Percentiles rank a stretch among this genome's conserved stretches.
Evolutionary conservation across 1,140 invertebrate genomes (phyloP).

Genomic region (Brachionus rubens): DNA sequence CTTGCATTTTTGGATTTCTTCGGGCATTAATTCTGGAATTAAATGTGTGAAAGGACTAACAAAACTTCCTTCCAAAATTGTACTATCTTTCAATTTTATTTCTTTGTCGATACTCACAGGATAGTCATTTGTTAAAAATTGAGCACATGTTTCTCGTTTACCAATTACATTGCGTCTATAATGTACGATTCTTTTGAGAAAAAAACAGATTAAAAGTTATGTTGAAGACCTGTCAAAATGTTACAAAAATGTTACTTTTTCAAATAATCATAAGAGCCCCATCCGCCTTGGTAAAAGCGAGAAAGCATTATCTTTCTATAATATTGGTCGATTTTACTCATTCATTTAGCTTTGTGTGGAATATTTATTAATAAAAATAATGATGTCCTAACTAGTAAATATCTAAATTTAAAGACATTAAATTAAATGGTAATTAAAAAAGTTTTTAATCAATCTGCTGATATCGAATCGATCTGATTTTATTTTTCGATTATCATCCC

Average conservation of each 20-base stretch:
- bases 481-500: no score
- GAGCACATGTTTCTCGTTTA: neutral
- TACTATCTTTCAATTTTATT: conserved; percentile 40
- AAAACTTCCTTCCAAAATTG: conserved; percentile 51
- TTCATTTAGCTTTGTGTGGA: neutral
- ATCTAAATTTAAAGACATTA: no score
- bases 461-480: no score
- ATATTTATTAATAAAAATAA: neutral
- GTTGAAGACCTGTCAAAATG: no score
- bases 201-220: neutral
- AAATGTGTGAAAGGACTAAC: conserved; percentile 1
- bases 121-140: conserved; percentile 52
- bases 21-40: conserved; percentile 4
- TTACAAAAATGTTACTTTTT: conserved; percentile 68
- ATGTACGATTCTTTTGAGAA: neutral
- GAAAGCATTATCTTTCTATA: conserved; percentile 83
- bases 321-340: conserved; percentile 72
- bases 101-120: conserved; percentile 66
- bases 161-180: neutral
- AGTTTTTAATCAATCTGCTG: no score
- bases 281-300: conserved; percentile 91
- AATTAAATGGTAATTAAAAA: no score
- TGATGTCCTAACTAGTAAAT: no score
- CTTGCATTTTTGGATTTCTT: neutral
- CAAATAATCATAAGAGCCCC: conserved; percentile 87